phyloP scores from a whole-genome alignment of 2,888 invertebrate species.

The Nephrotoma flavescens region DNA sequence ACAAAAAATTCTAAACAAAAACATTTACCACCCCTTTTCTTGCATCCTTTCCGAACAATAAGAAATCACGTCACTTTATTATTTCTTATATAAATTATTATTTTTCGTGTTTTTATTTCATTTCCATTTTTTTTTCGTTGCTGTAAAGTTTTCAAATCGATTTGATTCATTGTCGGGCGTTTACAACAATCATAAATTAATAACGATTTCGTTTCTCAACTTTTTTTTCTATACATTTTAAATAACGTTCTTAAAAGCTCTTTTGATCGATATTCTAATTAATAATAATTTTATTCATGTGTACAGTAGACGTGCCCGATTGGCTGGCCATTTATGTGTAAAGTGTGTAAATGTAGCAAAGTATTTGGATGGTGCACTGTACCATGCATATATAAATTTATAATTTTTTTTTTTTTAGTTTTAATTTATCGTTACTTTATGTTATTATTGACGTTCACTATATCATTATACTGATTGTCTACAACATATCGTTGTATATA shows the following conservation, averaged over 20 bases:
- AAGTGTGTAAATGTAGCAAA: not conserved
- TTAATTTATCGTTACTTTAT: not conserved
- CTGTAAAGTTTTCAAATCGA: not conserved
- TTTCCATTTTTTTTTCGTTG: not conserved
- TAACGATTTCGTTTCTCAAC: not conserved
- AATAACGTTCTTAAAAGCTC: not conserved
- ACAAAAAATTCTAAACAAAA: not conserved
- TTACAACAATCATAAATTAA: constrained; percentile 5
- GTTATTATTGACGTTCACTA: not conserved
- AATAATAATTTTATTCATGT: constrained; percentile 1
- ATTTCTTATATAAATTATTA: not conserved
- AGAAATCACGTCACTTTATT: constrained; percentile 2
- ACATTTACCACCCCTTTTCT: not conserved
- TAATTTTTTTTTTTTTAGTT: not conserved
- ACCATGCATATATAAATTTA: not conserved
- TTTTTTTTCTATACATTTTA: not conserved
- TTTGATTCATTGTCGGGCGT: constrained; percentile 6
- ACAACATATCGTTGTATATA: not conserved
- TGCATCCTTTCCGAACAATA: not conserved
- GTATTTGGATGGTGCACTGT: not conserved
- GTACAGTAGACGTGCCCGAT: not conserved
- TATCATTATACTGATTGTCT: not conserved
- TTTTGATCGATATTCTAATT: constrained; percentile 4
- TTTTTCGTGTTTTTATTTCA: constrained; percentile 2
- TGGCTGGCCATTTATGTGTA: not conserved